phyloP scores from a whole-genome alignment of 35 echinoderm and acorn worm species.

The Anneissia japonica region DNA sequence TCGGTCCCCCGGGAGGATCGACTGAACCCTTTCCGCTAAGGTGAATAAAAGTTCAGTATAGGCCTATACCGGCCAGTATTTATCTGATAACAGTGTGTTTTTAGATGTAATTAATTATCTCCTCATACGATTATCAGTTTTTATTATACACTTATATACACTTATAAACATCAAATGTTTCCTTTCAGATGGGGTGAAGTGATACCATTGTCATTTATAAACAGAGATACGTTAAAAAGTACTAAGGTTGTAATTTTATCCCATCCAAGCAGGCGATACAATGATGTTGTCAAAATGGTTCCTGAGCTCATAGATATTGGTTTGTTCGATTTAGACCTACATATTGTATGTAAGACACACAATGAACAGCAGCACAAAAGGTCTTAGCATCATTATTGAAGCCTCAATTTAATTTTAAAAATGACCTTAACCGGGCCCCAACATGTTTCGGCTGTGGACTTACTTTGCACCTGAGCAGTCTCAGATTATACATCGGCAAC shows the following conservation, averaged over 20 bases:
- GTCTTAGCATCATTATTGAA: too few relatives aligned
- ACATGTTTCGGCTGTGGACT: too few relatives aligned
- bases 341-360: too few relatives aligned
- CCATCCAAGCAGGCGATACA: slow-evolving; percentile 43
- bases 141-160: too few relatives aligned
- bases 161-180: too few relatives aligned
- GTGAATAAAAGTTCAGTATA: not conserved
- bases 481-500: too few relatives aligned
- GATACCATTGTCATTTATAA: slow-evolving; percentile 31
- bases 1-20: slow-evolving; percentile 36
- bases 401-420: too few relatives aligned
- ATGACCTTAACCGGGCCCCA: too few relatives aligned
- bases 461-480: too few relatives aligned
- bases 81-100: not conserved
- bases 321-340: too few relatives aligned
- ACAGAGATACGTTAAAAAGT: not conserved
- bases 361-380: too few relatives aligned
- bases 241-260: slow-evolving; percentile 37
- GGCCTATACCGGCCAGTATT: not conserved
- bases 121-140: too few relatives aligned
- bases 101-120: not conserved
- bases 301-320: slow-evolving; percentile 39
- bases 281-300: slow-evolving; percentile 32
- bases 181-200: slow-evolving; percentile 55
- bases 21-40: slow-evolving; percentile 32